Percentiles rank a stretch among this genome's conserved stretches.
Evolutionary conservation across 2,113 vertebrate genomes (phyloP).

Genomic region (Pachypanchax playfairii): DNA sequence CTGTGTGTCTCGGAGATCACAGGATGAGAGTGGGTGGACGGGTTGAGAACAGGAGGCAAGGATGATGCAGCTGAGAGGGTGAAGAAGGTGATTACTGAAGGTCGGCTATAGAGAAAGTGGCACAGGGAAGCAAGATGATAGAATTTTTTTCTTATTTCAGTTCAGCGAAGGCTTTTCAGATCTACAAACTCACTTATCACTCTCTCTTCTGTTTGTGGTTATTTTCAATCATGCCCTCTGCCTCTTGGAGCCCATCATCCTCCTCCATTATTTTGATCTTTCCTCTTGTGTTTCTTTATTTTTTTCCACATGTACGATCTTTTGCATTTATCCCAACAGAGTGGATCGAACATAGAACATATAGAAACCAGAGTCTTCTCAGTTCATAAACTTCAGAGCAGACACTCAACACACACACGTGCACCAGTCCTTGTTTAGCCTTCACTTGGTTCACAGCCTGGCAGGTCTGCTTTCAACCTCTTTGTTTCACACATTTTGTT

Average conservation of each 20-base stretch:
- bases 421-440: background rate
- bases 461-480: conserved; percentile 35
- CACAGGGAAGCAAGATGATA: conserved; percentile 25
- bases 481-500: conserved; percentile 61
- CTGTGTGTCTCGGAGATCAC: conserved; percentile 40
- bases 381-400: conserved; percentile 49
- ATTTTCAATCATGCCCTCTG: conserved; percentile 47
- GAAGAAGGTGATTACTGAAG: conserved; percentile 57
- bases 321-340: conserved; percentile 17
- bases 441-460: conserved; percentile 1
- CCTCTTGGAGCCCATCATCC: background rate
- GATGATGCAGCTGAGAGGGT: conserved; percentile 50
- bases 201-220: conserved; percentile 35
- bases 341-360: conserved; percentile 44
- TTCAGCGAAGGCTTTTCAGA: conserved; percentile 10
- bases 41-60: conserved; percentile 32
- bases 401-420: too few species aligned
- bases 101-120: conserved; percentile 39
- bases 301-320: conserved; percentile 45
- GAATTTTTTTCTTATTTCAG: conserved; percentile 21
- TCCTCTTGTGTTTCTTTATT: conserved; percentile 28
- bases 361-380: conserved; percentile 56
- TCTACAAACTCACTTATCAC: conserved; percentile 21
- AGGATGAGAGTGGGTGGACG: conserved; percentile 41
- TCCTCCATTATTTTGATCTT: conserved; percentile 31